Conservation (phyloP, 2,888 invertebrate species). For the Brachylomia viminalis region DNA sequence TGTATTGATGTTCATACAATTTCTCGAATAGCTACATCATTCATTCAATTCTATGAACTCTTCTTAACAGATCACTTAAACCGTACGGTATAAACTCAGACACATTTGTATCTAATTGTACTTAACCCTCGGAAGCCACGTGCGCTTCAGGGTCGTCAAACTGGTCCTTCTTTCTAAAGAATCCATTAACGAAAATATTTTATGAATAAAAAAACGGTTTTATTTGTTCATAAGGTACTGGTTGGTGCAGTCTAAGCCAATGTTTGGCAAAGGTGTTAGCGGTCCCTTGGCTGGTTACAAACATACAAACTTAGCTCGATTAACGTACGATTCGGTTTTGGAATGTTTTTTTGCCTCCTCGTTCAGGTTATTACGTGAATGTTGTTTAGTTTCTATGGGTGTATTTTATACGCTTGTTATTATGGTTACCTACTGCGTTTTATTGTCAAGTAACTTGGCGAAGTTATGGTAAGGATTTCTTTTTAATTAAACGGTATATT, state of each 20-base stretch:
- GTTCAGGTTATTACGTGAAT: slow-evolving; percentile 52
- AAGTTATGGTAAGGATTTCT: slow-evolving; percentile 24
- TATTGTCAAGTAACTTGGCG: slow-evolving; percentile 12
- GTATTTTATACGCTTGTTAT: slow-evolving; percentile 33
- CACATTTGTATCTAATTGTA: slow-evolving; percentile 55
- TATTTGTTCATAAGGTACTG: slow-evolving; percentile 70
- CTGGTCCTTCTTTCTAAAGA: slow-evolving; percentile 63
- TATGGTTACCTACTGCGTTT: slow-evolving; percentile 32
- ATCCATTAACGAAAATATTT: slow-evolving; percentile 68
- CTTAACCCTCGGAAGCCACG: slow-evolving; percentile 56
- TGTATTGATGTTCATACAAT: slow-evolving; percentile 32
- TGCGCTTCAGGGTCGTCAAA: slow-evolving; percentile 62
- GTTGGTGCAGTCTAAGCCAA: slow-evolving; percentile 75
- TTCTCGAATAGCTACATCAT: slow-evolving; percentile 40
- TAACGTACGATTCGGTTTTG: slow-evolving; percentile 69
- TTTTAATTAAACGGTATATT: slow-evolving; percentile 29
- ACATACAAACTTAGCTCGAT: slow-evolving; percentile 72
- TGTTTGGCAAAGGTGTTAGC: slow-evolving; percentile 85
- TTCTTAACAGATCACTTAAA: slow-evolving; percentile 30
- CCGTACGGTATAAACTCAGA: slow-evolving; percentile 30
- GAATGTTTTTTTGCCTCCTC: slow-evolving; percentile 55
- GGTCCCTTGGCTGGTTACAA: slow-evolving; percentile 78
- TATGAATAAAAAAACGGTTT: slow-evolving; percentile 70
- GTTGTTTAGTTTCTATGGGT: slow-evolving; percentile 18
- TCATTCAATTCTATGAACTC: slow-evolving; percentile 48